phyloP scores from a whole-genome alignment of 2,888 invertebrate genomes.

The Frankliniella fusca region DNA sequence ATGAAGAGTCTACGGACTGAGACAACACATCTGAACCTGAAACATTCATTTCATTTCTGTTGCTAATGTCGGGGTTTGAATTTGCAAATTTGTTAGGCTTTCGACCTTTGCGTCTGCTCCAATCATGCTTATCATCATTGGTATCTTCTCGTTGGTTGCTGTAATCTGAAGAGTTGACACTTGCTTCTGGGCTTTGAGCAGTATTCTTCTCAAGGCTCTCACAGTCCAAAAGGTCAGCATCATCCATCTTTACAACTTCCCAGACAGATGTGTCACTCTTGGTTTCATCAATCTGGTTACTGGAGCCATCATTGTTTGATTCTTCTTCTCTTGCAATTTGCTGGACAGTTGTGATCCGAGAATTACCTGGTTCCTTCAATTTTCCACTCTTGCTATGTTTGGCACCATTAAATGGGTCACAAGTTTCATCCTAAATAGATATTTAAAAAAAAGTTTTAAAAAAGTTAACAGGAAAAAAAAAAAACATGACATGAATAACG shows the following conservation, averaged over 20 bases:
- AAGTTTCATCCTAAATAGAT: neutral
- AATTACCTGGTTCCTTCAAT: no score
- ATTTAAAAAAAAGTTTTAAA: neutral
- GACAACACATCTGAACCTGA: neutral
- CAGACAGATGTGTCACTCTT: conserved; percentile 9
- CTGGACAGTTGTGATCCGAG: no score
- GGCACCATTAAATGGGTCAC: neutral
- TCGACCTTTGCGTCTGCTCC: neutral
- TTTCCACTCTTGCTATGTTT: no score
- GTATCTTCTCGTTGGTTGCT: neutral
- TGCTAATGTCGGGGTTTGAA: neutral
- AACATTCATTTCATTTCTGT: neutral
- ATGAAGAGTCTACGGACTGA: neutral
- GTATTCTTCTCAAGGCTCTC: neutral
- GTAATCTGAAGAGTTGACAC: neutral
- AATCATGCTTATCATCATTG: neutral
- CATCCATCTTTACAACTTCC: conserved; percentile 2
- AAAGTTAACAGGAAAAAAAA: neutral
- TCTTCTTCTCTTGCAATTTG: no score
- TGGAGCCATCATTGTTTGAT: neutral
- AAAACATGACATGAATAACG: neutral
- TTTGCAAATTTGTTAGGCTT: neutral
- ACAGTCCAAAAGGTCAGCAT: neutral
- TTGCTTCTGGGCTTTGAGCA: neutral
- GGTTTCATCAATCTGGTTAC: neutral